phyloP scores from a whole-genome alignment of 2,797 vertebrate genomes.

The Ambastaia sidthimunki region DNA sequence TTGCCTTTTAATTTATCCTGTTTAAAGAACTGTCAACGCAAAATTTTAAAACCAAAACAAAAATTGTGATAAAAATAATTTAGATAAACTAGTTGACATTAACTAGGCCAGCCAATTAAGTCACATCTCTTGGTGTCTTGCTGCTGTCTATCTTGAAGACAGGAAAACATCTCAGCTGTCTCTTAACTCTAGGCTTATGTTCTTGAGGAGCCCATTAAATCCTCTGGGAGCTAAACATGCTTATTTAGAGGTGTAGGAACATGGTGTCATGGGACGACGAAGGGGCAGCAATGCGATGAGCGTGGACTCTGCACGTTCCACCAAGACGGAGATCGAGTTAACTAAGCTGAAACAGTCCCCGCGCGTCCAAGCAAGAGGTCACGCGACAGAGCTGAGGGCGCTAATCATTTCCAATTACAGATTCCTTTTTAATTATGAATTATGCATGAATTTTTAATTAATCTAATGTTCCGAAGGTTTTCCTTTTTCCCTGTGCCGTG shows the following conservation, averaged over 20 bases:
- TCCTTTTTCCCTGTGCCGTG: conserved; percentile 65
- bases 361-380: conserved; percentile 73
- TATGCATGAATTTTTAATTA: conserved; percentile 89
- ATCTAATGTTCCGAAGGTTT: conserved; percentile 83
- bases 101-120: neutral
- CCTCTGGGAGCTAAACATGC: conserved; percentile 68
- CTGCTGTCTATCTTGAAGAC: conserved; percentile 69
- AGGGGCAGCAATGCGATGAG: conserved; percentile 59
- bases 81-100: neutral
- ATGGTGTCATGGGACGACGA: conserved; percentile 69
- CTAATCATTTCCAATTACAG: conserved; percentile 85
- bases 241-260: conserved; percentile 77
- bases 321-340: conserved; percentile 68
- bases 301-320: conserved; percentile 3
- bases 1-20: neutral
- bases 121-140: conserved; percentile 11
- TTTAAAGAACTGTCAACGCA: conserved; percentile 8
- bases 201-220: conserved; percentile 70
- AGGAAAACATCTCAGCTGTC: conserved; percentile 69
- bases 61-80: neutral
- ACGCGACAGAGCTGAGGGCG: conserved; percentile 74
- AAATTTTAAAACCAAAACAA: conserved; percentile 19
- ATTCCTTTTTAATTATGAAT: conserved; percentile 89
- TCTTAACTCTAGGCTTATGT: conserved; percentile 73
- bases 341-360: conserved; percentile 69